phyloP scores from a whole-genome alignment of 2,888 invertebrate genomes.

The Crepidodera aurea region DNA sequence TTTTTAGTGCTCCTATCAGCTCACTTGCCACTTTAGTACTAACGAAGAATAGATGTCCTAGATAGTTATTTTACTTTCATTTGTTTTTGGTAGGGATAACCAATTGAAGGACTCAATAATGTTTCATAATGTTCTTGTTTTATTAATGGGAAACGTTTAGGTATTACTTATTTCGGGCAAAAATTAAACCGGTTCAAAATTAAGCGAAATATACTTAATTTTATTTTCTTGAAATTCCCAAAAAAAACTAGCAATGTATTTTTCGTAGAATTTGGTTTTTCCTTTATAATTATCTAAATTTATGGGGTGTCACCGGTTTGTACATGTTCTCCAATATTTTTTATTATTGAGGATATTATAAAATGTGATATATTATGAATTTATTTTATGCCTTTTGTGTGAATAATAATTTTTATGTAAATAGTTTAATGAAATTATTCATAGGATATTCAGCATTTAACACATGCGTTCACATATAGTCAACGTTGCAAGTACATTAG shows the following conservation, averaged over 20 bases:
- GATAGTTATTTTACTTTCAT: slow-evolving; percentile 25
- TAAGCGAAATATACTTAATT: neutral
- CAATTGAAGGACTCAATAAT: slow-evolving; percentile 21
- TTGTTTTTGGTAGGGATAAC: slow-evolving; percentile 22
- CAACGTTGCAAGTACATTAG: no score
- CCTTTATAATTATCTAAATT: no score
- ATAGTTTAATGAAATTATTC: no score
- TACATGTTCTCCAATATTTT: no score
- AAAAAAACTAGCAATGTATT: no score
- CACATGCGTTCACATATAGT: no score
- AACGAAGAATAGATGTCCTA: slow-evolving; percentile 19
- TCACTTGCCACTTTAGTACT: slow-evolving; percentile 10
- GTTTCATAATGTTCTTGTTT: slow-evolving; percentile 19
- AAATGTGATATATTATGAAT: no score
- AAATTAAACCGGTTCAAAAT: neutral
- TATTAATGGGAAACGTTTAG: neutral
- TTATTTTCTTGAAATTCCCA: neutral
- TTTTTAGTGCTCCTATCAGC: neutral
- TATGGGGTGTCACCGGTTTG: no score
- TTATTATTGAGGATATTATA: no score
- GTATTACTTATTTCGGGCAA: neutral
- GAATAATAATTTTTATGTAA: no score
- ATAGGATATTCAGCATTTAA: no score
- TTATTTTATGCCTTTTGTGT: no score
- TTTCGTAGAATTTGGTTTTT: neutral